Evolutionary conservation across 2,888 invertebrate genomes (phyloP), one percentile per base, ranked within the genome.

Genomic region (Ernsta delagoae): DNA sequence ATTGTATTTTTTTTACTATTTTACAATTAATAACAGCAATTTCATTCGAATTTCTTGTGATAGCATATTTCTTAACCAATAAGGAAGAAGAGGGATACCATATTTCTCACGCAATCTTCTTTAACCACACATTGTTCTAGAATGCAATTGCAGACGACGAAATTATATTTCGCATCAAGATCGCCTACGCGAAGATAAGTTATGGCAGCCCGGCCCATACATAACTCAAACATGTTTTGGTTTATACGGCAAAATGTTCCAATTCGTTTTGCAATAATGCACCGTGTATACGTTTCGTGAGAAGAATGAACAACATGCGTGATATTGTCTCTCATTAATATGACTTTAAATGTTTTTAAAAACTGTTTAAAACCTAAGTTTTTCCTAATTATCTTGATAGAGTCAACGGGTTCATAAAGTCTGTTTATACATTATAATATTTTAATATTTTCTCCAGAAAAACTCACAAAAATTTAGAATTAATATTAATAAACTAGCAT

Each of bases 141-240:
- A 69, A 77, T 71, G 77, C 77, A 81, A 77, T 75, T 80, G 80
- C 81, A 80, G 79, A 78, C 81, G 79, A 84, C 83, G 80, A 83
- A 84, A 83, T 84, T 84, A 83, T 80, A 83, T 82, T 81, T 81
- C 81, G 82, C 80, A 84, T 81, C 80, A 74, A 75, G 79, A 86
- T 85, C 85, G 84, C 87, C 88, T 82, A 87, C 86, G 82, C 82
- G 71, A 72, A 75, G 77, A 81, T 82, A 83, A 83, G 79, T 84
- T 82, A 83, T 77, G 78, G 74, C 78, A 75, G 78, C 80, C 79
- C 75, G 76, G 72, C 71, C 76, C 75, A 83, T 85, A 82, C 84
- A 87, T 87, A 83, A 87, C 84, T 87, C 85, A 88, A 83, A 82
- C 82, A 71, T 82, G 85, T 86, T 84, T 78, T 75, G 76, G 75